Percentiles rank a stretch among this genome's conserved stretches.
phyloP scores from a whole-genome alignment of 2,888 invertebrate genomes.

The Calliscelio sp. region DNA sequence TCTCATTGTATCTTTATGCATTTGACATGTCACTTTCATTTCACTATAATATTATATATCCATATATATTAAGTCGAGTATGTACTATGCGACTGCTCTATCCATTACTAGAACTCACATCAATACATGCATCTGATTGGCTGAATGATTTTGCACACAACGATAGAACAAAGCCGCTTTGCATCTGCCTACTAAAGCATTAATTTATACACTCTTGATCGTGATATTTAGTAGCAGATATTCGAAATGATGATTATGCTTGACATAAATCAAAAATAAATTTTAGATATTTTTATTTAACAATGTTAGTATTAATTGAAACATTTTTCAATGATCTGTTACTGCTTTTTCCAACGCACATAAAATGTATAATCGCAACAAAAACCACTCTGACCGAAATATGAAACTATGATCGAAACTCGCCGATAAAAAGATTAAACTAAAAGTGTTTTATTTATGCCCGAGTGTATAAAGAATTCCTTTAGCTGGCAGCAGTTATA shows the following conservation, averaged over 20 bases:
- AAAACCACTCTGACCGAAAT: slow-evolving; percentile 2
- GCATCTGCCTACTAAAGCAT: slow-evolving; percentile 22
- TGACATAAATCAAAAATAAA: too few relatives aligned
- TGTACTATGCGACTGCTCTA: slow-evolving; percentile 20
- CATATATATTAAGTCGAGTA: slow-evolving; percentile 25
- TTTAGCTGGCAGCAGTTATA: slow-evolving; percentile 34
- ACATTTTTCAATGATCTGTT: too few relatives aligned
- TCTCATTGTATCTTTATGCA: slow-evolving; percentile 24
- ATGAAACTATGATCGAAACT: slow-evolving; percentile 3
- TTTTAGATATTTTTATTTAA: too few relatives aligned
- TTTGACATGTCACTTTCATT: slow-evolving; percentile 37
- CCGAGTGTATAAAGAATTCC: too few relatives aligned
- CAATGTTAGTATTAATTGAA: too few relatives aligned
- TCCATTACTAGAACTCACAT: slow-evolving; percentile 33
- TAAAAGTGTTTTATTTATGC: slow-evolving; percentile 43
- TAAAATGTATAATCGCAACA: not conserved
- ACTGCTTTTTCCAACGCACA: too few relatives aligned
- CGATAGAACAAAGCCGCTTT: slow-evolving; percentile 23
- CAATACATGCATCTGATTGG: slow-evolving; percentile 54
- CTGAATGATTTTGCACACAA: slow-evolving; percentile 31
- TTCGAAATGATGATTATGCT: too few relatives aligned
- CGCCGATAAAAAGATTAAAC: slow-evolving; percentile 15
- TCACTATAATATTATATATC: slow-evolving; percentile 28
- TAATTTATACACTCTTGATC: slow-evolving; percentile 35
- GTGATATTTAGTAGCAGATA: slow-evolving; percentile 8